These are phyloP conservation scores for Caprella mutica DNA, from an alignment of 2,888 invertebrate species.

Conservation along the genomic window DNA sequence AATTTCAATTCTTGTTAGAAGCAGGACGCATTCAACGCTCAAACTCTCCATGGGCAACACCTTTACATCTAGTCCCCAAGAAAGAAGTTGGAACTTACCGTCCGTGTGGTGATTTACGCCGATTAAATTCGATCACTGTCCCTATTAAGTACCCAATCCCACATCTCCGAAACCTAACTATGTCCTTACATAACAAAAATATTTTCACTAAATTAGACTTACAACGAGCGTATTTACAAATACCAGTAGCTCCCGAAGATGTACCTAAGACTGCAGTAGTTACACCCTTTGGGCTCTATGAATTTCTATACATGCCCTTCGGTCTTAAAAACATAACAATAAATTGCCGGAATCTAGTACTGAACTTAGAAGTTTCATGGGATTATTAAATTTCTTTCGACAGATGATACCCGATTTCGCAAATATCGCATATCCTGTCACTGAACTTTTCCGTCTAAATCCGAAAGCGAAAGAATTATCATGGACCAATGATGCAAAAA, in stretches of 20 bases:
- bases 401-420: conserved; percentile 4
- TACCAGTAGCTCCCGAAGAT: too few species aligned
- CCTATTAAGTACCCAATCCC: not conserved
- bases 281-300: too few species aligned
- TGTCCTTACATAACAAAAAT: not conserved
- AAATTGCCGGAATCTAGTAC: not conserved
- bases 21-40: not conserved
- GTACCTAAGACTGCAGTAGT: too few species aligned
- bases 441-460: not conserved
- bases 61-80: not conserved
- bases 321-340: too few species aligned
- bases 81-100: not conserved
- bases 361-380: conserved; percentile 5
- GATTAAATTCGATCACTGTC: not conserved
- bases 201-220: not conserved
- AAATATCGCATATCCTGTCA: not conserved
- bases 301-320: too few species aligned
- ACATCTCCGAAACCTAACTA: not conserved
- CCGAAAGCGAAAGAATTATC: not conserved
- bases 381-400: conserved; percentile 1
- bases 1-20: not conserved
- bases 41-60: not conserved
- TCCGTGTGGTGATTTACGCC: not conserved
- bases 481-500: not conserved
- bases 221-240: too few species aligned